Percentiles rank a stretch among this genome's conserved stretches.
phyloP scores from a whole-genome alignment of 2,113 vertebrate genomes.

The Dromas ardeola region DNA sequence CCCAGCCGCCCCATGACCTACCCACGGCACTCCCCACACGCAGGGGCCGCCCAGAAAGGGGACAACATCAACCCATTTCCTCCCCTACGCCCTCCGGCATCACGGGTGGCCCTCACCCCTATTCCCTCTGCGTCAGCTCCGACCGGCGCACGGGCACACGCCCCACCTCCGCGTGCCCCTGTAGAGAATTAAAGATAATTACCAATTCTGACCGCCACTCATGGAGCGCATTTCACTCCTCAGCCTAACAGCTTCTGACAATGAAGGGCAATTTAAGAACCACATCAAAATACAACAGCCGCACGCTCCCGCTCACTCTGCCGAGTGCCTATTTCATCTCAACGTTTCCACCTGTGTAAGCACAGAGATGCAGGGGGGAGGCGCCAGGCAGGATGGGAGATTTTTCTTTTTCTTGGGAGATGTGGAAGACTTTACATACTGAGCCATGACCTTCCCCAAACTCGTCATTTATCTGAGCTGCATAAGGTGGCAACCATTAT shows the following conservation, averaged over 20 bases:
- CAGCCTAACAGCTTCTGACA: slow-evolving; percentile 53
- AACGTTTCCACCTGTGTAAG: background rate
- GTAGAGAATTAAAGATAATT: slow-evolving; percentile 38
- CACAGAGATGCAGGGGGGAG: background rate
- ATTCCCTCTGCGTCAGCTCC: accelerated
- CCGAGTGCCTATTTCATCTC: background rate
- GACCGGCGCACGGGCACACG: accelerated
- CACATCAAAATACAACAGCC: background rate
- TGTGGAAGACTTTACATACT: background rate
- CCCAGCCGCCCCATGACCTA: background rate
- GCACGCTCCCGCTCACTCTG: background rate
- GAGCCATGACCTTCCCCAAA: slow-evolving; percentile 25
- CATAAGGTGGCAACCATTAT: background rate
- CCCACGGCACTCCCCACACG: accelerated
- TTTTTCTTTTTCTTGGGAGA: background rate
- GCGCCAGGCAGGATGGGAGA: background rate
- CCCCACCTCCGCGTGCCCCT: background rate
- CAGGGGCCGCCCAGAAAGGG: background rate
- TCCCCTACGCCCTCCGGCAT: accelerated
- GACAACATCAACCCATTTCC: background rate
- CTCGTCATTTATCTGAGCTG: background rate
- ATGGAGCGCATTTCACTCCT: background rate
- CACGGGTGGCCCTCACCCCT: accelerated
- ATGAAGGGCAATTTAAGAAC: slow-evolving; percentile 35
- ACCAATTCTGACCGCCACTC: background rate